Evolutionary conservation across 2,888 invertebrate genomes (phyloP), one percentile per base, ranked within the genome.

Genomic region (Eucriotettix oculatus): DNA sequence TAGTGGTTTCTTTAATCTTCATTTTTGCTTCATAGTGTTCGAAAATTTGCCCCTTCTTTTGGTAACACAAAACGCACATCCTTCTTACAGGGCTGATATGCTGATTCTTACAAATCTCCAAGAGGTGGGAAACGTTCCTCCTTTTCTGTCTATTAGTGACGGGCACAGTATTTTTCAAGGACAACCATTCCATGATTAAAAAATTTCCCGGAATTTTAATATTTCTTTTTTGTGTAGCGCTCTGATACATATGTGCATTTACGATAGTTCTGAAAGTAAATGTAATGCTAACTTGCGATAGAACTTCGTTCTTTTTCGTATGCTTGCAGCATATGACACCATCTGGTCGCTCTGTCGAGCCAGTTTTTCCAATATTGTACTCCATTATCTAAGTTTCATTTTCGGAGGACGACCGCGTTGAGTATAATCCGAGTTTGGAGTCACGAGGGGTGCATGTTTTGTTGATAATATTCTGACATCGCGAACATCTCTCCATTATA

Each of bases 391-490:
- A 44, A 44, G 44, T 44, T 44, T 44, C 44, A 11, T 10, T 44
- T 44, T 44, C 10, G 44, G 44, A 44, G 44, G 44, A 44, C 44
- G 44, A 44, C 44, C 44, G 44, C 14, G 44, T 11, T 44, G 44
- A 44, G 44, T 44, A 44, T 10, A 44, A 44, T 44, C 14, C 44
- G 44, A 44, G 44, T 14, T 44, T 44, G 44, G 44, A 44, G 44
- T 44, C 68, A 68, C 68, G 53, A 65, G 57, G 41, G 68, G 68
- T 29, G 67, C 65, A 66, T 70, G 68, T 65, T 69, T 70, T 63
- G 68, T 68, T 29, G 69, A 68, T 57, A 69, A 64, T 42, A 70
- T 63, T 63, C 67, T 67, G 16, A 69, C 68, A 65, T 70, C 68
- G 10, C 68, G 66, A 16, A 66, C 66, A 63, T 69, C 68, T 64